phyloP scores from a whole-genome alignment of 2,797 vertebrate genomes.

The Ataeniobius toweri region DNA sequence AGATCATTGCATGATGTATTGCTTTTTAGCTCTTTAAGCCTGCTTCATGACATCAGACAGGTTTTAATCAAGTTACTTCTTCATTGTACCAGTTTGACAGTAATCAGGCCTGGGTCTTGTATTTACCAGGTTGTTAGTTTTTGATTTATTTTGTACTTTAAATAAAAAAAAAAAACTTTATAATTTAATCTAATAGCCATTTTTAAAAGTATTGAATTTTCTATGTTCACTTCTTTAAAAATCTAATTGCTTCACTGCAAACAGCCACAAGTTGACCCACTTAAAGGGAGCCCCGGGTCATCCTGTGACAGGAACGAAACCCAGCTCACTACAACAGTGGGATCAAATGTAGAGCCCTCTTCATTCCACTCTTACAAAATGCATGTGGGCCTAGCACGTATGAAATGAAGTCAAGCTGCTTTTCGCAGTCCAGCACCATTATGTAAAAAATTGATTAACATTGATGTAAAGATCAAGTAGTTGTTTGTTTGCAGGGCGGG shows the following conservation, averaged over 20 bases:
- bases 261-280: slow-evolving; percentile 68
- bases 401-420: slow-evolving; percentile 54
- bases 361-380: slow-evolving; percentile 60
- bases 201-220: neutral
- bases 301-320: slow-evolving; percentile 43
- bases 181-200: neutral
- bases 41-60: no score
- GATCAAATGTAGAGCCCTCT: slow-evolving; percentile 42
- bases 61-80: no score
- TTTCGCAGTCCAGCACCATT: slow-evolving; percentile 57
- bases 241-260: slow-evolving; percentile 55
- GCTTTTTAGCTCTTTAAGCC: no score
- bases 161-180: neutral
- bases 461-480: slow-evolving; percentile 60
- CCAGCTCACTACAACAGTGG: slow-evolving; percentile 38
- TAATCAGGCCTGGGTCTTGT: no score
- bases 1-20: no score
- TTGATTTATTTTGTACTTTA: neutral
- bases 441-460: slow-evolving; percentile 74
- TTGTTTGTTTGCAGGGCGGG: slow-evolving; percentile 59
- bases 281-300: slow-evolving; percentile 53
- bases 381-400: slow-evolving; percentile 66
- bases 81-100: no score
- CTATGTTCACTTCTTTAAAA: slow-evolving; percentile 30
- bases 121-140: neutral